Evolutionary conservation across 2,113 vertebrate genomes (phyloP).

Genomic region (Lethenteron camtschaticum): DNA sequence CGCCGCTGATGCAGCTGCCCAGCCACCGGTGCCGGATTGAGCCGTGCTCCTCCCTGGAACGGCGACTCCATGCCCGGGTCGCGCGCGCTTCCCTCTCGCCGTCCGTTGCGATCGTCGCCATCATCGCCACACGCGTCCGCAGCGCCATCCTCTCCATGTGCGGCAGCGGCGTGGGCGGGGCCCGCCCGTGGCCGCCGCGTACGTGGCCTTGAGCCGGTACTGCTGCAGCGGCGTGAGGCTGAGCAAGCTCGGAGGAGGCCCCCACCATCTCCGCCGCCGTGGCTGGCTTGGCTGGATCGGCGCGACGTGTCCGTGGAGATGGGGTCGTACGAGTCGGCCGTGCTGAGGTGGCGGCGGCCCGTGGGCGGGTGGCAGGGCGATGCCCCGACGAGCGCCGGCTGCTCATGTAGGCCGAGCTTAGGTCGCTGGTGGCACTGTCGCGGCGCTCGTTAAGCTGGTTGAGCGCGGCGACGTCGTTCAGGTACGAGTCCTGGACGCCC

Average conservation of each 20-base stretch:
- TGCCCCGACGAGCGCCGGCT: slow-evolving; percentile 77
- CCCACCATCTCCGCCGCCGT: slow-evolving; percentile 19
- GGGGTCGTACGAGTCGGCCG: slow-evolving; percentile 77
- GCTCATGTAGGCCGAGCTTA: slow-evolving; percentile 68
- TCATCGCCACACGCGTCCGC: slow-evolving; percentile 49
- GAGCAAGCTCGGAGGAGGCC: slow-evolving; percentile 27
- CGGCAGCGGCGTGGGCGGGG: slow-evolving; percentile 75
- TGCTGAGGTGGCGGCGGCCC: slow-evolving; percentile 71
- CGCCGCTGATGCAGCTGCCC: slow-evolving; percentile 26
- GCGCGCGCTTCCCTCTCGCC: too few species aligned
- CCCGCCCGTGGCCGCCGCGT: slow-evolving; percentile 70
- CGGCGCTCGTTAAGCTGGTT: slow-evolving; percentile 71
- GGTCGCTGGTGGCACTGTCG: slow-evolving; percentile 65
- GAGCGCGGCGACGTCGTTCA: slow-evolving; percentile 48
- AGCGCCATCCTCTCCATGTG: slow-evolving; percentile 70
- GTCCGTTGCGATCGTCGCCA: slow-evolving; percentile 29
- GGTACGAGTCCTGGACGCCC: slow-evolving; percentile 14
- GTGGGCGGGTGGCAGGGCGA: slow-evolving; percentile 67
- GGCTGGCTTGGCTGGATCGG: slow-evolving; percentile 73
- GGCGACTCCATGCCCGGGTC: too few species aligned
- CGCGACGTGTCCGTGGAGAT: slow-evolving; percentile 81
- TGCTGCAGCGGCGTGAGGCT: slow-evolving; percentile 79
- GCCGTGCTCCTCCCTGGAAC: too few species aligned
- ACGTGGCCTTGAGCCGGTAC: slow-evolving; percentile 76
- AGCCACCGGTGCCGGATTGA: background rate